Evolutionary conservation across 2,888 invertebrate species (phyloP), one percentile per base, ranked within the genome.

Genomic region (Caenorhabditis auriculariae): DNA sequence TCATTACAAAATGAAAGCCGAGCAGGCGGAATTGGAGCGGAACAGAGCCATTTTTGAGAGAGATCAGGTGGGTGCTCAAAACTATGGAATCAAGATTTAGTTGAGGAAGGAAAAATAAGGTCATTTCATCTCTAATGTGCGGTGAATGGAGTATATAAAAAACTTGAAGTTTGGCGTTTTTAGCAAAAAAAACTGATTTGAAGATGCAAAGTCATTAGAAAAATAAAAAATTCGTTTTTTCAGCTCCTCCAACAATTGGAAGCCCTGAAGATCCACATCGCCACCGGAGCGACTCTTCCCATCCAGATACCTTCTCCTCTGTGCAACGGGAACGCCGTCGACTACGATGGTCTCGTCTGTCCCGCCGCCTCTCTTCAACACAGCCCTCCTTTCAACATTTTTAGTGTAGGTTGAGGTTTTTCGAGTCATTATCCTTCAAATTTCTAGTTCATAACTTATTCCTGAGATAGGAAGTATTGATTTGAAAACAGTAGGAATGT

Each of bases 371-470:
- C 52, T 39, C 48, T 59, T 2, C 60, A 61, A 45, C 56, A 57
- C 45, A 60, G 56, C 21, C 61, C 64, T 35, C 62, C 65, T n/a
- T 69, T 61, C 49, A 66, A 63, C 35, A 69, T 69, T 28, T 69
- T 69, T 38, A 58, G 62, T 32, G 69, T 69, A 38, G 42, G 57
- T 51, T 24, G 32, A 27, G 3, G 5, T 9, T 17, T 26, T 3
- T n/a, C n/a, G n/a, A n/a, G n/a, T n/a, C n/a, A n/a, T n/a, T n/a
- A n/a, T n/a, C n/a, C n/a, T n/a, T n/a, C n/a, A n/a, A n/a, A n/a
- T n/a, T n/a, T n/a, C n/a, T n/a, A n/a, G n/a, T n/a, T n/a, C n/a
- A n/a, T n/a, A n/a, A n/a, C n/a, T n/a, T n/a, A n/a, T n/a, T n/a
- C n/a, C n/a, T 32, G 32, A 12, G 32, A 32, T 32, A 32, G 9